Conservation (phyloP, 2,113 vertebrate species). For the Hystrix brachyura region DNA sequence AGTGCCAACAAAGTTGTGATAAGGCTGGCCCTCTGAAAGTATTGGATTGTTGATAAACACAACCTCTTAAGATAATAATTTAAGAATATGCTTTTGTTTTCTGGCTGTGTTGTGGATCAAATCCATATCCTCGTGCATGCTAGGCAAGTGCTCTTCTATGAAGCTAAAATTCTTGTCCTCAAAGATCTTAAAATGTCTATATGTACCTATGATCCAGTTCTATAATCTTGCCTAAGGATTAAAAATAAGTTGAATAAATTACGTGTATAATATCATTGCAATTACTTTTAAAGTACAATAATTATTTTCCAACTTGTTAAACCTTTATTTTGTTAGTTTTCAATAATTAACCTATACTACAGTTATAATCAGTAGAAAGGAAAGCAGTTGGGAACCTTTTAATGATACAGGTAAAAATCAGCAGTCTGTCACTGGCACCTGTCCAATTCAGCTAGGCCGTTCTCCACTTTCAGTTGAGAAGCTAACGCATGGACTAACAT, state of each 20-base stretch:
- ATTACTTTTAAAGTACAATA: neutral
- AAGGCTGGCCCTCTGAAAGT: neutral
- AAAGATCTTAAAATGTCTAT: neutral
- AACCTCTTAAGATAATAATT: neutral
- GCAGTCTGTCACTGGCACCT: neutral
- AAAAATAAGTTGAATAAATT: constrained; percentile 14
- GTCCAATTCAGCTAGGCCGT: neutral
- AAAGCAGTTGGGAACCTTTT: neutral
- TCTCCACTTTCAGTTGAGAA: neutral
- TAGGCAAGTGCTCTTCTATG: neutral
- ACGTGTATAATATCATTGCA: neutral
- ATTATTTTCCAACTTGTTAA: neutral
- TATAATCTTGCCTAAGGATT: neutral
- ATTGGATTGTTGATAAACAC: neutral
- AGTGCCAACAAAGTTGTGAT: neutral
- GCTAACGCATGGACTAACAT: neutral
- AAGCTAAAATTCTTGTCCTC: neutral
- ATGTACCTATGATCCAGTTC: neutral
- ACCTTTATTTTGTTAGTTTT: neutral
- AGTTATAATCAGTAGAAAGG: neutral
- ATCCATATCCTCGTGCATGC: neutral
- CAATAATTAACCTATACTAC: neutral
- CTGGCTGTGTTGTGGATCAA: neutral
- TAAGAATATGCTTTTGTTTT: neutral
- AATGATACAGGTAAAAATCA: neutral